Conservation (phyloP, 92 coral and sea anemone genomes). For the Zoanthus sansibaricus region DNA sequence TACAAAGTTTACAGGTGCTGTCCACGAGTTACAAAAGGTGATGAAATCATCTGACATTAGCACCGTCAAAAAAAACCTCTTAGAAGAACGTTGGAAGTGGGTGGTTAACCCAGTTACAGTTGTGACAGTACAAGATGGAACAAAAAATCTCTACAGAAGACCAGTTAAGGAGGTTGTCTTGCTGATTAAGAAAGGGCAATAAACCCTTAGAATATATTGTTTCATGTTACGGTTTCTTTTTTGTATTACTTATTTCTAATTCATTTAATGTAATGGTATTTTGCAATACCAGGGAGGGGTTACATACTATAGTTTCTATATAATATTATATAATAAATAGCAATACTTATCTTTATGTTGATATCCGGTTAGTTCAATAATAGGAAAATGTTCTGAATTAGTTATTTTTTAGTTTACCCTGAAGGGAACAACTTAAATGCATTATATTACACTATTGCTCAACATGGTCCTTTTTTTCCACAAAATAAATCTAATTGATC, state of each 20-base stretch:
- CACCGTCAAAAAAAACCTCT: slow-evolving; percentile 27
- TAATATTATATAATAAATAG: no score
- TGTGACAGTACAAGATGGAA: slow-evolving; percentile 13
- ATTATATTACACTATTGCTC: no score
- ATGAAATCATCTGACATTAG: slow-evolving; percentile 24
- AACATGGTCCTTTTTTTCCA: no score
- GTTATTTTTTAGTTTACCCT: no score
- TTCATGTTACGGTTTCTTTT: neutral
- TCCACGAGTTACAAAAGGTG: slow-evolving; percentile 46
- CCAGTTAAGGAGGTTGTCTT: slow-evolving; percentile 30
- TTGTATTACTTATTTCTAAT: neutral
- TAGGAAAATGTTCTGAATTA: no score
- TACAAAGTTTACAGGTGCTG: slow-evolving; percentile 51
- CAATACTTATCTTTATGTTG: neutral
- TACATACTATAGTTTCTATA: no score
- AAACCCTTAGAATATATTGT: neutral
- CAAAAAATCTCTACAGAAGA: slow-evolving; percentile 34
- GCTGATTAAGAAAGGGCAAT: neutral
- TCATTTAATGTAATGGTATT: neutral
- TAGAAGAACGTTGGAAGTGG: slow-evolving; percentile 46
- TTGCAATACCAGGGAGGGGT: neutral
- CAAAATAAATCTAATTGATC: no score
- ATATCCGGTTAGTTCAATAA: neutral
- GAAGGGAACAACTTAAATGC: no score
- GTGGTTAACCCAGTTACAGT: slow-evolving; percentile 37